These are phyloP conservation scores for Phymanthus crucifer DNA, from an alignment of 92 coral and sea anemone species.

Conservation along the genomic window DNA sequence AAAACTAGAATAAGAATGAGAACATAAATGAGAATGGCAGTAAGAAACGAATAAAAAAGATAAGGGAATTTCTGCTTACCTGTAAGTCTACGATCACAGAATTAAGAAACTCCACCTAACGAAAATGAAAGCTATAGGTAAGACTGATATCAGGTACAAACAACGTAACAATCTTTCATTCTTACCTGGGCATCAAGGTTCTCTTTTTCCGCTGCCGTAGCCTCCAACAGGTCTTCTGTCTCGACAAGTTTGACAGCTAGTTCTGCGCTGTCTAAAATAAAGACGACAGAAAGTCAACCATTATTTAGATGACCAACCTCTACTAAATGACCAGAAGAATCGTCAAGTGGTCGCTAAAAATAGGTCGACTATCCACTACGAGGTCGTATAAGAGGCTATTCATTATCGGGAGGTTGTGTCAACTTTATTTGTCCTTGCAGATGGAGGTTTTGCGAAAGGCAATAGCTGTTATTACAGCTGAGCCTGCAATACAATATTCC, in stretches of 20 bases:
- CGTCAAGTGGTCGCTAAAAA: no score
- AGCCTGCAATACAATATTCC: no score
- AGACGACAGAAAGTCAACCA: background rate
- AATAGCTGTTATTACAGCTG: no score
- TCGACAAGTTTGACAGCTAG: constrained; percentile 56
- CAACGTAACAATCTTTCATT: background rate
- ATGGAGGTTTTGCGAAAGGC: no score
- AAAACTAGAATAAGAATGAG: no score
- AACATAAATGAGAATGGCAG: no score
- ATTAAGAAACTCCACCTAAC: constrained; percentile 89
- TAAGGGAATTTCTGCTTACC: constrained; percentile 40
- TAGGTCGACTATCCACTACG: no score
- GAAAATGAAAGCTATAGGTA: background rate
- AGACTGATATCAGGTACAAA: background rate
- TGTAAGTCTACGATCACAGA: constrained; percentile 93
- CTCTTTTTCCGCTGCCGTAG: constrained; percentile 72
- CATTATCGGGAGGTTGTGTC: no score
- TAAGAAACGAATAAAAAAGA: background rate
- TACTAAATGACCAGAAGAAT: no score
- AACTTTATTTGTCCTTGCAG: no score
- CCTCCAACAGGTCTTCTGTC: constrained; percentile 63
- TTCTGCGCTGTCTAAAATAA: constrained; percentile 40
- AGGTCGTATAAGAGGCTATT: no score
- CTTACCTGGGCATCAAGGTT: constrained; percentile 83
- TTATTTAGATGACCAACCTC: background rate